Evolutionary conservation across 2,888 invertebrate species (phyloP).

Genomic region (Heliconius ethilla): DNA sequence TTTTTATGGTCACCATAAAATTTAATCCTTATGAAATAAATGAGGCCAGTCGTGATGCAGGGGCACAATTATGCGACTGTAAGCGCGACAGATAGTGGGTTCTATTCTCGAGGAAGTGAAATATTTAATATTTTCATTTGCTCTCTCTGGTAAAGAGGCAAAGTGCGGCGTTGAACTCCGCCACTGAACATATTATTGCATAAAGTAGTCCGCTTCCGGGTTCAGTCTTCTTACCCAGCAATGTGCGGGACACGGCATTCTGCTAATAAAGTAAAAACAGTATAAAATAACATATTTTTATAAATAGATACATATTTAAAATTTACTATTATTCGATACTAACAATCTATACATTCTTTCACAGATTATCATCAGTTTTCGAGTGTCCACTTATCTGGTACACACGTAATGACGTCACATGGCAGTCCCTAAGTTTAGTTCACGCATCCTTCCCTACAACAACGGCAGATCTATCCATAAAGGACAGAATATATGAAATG

Average conservation of each 20-base stretch:
- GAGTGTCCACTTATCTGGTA: constrained; percentile 65
- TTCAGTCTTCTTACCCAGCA: not conserved
- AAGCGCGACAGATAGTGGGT: too few relatives aligned
- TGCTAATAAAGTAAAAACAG: not conserved
- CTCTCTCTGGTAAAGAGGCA: too few relatives aligned
- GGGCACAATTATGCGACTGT: too few relatives aligned
- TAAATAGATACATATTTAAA: not conserved
- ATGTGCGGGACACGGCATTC: not conserved
- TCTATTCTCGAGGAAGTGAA: too few relatives aligned
- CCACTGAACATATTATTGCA: too few relatives aligned
- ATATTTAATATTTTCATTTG: too few relatives aligned
- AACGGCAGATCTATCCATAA: constrained; percentile 46
- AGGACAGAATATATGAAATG: constrained; percentile 51
- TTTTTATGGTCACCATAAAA: not conserved
- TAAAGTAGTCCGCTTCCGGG: too few relatives aligned
- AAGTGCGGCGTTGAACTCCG: too few relatives aligned
- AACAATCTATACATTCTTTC: not conserved
- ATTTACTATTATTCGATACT: not conserved
- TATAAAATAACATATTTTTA: not conserved
- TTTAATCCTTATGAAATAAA: not conserved
- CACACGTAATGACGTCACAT: constrained; percentile 54
- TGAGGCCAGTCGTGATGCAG: not conserved
- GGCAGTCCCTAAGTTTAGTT: constrained; percentile 56
- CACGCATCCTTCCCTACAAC: constrained; percentile 53
- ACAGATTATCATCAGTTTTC: constrained; percentile 58